Base-by-base conservation (phyloP, 2,797 vertebrate genomes). In the Chloroceryle inda region DNA sequence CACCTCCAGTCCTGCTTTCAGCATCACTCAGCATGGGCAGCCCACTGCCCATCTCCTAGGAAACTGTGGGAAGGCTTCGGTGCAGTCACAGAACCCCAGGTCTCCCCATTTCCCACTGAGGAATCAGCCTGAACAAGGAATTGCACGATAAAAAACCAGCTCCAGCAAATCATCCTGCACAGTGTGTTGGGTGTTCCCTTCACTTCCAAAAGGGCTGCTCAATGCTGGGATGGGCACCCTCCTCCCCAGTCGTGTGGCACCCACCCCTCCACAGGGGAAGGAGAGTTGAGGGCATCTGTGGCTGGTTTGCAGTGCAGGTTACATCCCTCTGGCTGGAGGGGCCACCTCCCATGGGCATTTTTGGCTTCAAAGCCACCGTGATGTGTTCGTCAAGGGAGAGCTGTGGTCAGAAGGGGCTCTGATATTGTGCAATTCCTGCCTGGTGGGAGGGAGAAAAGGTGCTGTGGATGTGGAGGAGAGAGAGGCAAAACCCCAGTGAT, bases 91-190 rank as follows among this genome's bases (percentile, higher is more conserved):
- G 76, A 10, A 16, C 10, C 50, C 49, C 58, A 9, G 4, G 3
- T 16, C 52, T 64, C 74, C 78, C 71, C 55, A 55, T 92, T 79
- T 50, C 47, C 85, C 37, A 35, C 31, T 31, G 13, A n/a, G 45
- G 14, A 91, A 68, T 13, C 61, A 62, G 29, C 11, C 50, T 88
- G 11, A 12, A 55, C 84, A 76, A 61, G 33, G 27, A 68, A n/a
- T 10, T 0, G 1, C 1, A 0, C 0, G 2, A 13, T 42, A 5
- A 45, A 24, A 3, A 7, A 0, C 10, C 49, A 62, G 12, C 37
- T 29, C 42, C 10, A 5, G 56, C 14, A 22, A 66, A 5, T 31
- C 13, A 13, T 7, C 50, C 47, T 3, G 0, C 1, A 3, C 1
- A 8, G 22, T 0, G 1, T 3, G 5, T 3, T 0, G 0, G 44